These are phyloP conservation scores for Caloenas nicobarica DNA, from an alignment of 2,113 vertebrate genomes.

Conservation along the genomic window DNA sequence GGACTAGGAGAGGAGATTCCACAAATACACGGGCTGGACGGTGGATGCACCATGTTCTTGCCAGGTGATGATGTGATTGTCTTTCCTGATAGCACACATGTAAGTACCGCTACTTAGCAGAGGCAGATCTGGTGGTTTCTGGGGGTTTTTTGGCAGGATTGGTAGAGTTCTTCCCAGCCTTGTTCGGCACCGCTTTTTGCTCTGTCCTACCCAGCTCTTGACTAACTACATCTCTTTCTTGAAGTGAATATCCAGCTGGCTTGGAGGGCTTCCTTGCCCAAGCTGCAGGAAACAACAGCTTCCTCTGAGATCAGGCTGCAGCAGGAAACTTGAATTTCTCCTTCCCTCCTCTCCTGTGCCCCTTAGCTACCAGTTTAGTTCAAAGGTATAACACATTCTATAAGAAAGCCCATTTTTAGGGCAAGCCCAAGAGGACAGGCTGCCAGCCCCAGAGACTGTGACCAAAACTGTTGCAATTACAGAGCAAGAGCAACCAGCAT, in stretches of 20 bases:
- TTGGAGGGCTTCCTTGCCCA: not conserved
- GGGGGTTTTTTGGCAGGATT: not conserved
- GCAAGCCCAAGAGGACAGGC: not conserved
- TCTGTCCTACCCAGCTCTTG: not conserved
- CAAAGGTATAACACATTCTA: not conserved
- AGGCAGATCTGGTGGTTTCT: not conserved
- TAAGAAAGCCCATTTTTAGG: not conserved
- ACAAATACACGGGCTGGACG: not conserved
- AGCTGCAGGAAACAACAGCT: conserved; percentile 34
- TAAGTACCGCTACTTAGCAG: rapidly evolving
- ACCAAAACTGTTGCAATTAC: not conserved
- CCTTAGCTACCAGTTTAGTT: not conserved
- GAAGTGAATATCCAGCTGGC: not conserved
- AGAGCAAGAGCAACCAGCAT: not conserved
- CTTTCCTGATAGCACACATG: rapidly evolving
- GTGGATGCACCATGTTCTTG: not conserved
- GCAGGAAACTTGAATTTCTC: conserved; percentile 28
- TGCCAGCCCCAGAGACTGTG: not conserved
- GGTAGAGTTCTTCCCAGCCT: not conserved
- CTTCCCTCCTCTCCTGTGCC: not conserved
- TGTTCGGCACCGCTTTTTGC: not conserved
- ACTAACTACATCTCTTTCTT: not conserved
- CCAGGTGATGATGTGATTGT: not conserved
- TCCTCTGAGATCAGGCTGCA: conserved; percentile 30
- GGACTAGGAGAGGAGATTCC: not conserved